These are phyloP conservation scores for Pseudonaja textilis DNA, from an alignment of 2,113 vertebrate species.

Conservation along the genomic window DNA sequence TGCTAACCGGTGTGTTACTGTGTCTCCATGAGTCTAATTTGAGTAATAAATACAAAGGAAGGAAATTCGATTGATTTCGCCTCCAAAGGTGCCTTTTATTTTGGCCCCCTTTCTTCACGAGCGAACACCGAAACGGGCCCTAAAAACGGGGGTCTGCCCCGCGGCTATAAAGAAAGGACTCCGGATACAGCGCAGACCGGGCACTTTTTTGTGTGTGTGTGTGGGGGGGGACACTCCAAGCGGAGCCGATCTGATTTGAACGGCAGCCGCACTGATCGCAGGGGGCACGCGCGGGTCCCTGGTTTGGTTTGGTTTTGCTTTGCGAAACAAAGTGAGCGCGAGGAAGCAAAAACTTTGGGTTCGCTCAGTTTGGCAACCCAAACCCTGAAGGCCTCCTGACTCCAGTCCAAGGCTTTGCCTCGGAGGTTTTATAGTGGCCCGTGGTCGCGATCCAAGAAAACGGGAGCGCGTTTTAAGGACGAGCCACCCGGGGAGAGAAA, in stretches of 20 bases:
- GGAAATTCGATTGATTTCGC: not conserved
- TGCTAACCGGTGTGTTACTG: not conserved
- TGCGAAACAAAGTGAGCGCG: not conserved
- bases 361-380: not conserved
- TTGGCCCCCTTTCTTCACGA: not conserved
- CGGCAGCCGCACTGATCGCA: not conserved
- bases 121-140: too few species aligned
- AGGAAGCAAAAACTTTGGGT: not conserved
- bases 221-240: not conserved
- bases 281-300: too few species aligned
- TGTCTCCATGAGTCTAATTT: not conserved
- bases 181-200: not conserved
- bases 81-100: not conserved
- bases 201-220: not conserved
- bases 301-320: not conserved
- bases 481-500: not conserved
- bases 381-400: not conserved
- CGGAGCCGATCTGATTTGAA: not conserved
- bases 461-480: not conserved
- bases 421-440: not conserved
- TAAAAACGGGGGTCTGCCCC: not conserved
- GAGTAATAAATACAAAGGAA: not conserved
- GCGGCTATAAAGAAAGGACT: not conserved
- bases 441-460: not conserved
- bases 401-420: not conserved